phyloP scores from a whole-genome alignment of 2,888 invertebrate species.

The Zeuzera pyrina region DNA sequence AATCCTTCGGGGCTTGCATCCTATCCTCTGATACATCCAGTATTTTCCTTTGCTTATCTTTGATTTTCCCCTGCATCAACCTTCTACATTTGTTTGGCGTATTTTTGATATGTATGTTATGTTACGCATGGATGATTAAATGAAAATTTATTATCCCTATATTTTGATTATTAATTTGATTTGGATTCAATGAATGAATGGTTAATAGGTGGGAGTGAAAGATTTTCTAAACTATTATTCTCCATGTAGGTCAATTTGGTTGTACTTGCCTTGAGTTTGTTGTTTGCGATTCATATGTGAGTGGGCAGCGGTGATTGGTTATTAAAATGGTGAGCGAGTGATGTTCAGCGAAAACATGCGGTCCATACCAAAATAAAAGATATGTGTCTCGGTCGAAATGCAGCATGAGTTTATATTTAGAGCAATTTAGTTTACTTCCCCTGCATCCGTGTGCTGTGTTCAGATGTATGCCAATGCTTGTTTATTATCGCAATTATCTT shows the following conservation, averaged over 20 bases:
- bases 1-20: slow-evolving; percentile 52
- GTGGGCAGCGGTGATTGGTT: slow-evolving; percentile 26
- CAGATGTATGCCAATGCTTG: slow-evolving; percentile 36
- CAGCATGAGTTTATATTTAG: slow-evolving; percentile 51
- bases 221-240: background rate
- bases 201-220: background rate
- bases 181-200: no score
- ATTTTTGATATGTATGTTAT: slow-evolving; percentile 28
- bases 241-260: slow-evolving; percentile 45
- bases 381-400: slow-evolving; percentile 29
- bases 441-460: slow-evolving; percentile 62
- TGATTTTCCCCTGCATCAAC: slow-evolving; percentile 43
- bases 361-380: slow-evolving; percentile 28
- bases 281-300: slow-evolving; percentile 53
- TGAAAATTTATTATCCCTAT: no score
- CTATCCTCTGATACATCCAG: slow-evolving; percentile 26
- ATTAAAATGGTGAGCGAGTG: slow-evolving; percentile 51
- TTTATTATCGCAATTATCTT: slow-evolving; percentile 24
- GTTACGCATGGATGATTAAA: no score
- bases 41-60: slow-evolving; percentile 23
- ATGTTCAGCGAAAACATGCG: slow-evolving; percentile 62
- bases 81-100: slow-evolving; percentile 32
- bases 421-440: slow-evolving; percentile 49
- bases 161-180: no score
- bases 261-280: slow-evolving; percentile 46